Base-by-base conservation (phyloP, 1,140 invertebrate genomes). In the Drosophila serrata region DNA sequence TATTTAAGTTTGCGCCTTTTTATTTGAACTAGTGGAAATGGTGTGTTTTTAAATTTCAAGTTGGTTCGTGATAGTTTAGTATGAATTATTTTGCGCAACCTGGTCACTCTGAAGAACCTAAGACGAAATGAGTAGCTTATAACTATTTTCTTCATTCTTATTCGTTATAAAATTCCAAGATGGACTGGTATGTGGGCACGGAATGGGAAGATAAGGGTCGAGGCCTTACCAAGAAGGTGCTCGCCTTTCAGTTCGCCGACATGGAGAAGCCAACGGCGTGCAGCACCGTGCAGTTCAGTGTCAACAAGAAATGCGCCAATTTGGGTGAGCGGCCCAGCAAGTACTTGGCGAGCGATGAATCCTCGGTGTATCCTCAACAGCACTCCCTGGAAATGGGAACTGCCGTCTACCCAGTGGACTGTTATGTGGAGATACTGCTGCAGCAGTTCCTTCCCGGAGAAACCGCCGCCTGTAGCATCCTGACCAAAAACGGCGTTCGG, bases 161-260 rank as follows among this genome's bases (percentile, higher is more conserved):
- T 33, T 24, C 5, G 9, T 6, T 22, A 6, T 6, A 55, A 24
- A 55, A 8, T 37, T 22, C 2, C 2, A 27, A 43, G 5, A 92
- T 92, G 91, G 81, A 92, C 13, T 92, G 91, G 91, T 92, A 91
- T 33, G 63, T 92, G 57, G 91, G 85, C n/a, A 84, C 78, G 4
- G 82, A 87, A 49, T 92, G 91, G 91, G 61, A 53, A 37, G 69
- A 87, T 39, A 29, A 40, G 4, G 31, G 33, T 0, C 84, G 84
- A 12, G 91, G 91, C 3, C 69, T 92, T 7, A 15, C 57, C 33
- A 92, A 92, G 48, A 84, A 87, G 39, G 91, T 92, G 6, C 24
- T 90, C 0, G 51, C 31, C 7, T 24, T 92, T 11, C 27, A 85
- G 31, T 84, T 91, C 19, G 57, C 40, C 0, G 55, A 43, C 9